phyloP scores from a whole-genome alignment of 1,140 invertebrate species.

The Anastrepha obliqua region DNA sequence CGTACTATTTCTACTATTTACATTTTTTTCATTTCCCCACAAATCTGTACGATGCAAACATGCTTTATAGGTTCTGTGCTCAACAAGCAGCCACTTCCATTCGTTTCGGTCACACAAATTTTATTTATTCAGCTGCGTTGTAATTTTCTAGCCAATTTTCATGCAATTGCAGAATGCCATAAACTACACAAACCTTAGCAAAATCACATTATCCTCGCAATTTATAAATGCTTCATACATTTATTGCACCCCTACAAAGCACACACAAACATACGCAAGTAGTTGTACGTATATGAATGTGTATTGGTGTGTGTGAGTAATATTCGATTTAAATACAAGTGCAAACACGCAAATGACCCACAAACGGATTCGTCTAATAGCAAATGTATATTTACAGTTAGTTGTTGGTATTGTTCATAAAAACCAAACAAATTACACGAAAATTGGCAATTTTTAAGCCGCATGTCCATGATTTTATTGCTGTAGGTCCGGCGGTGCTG shows the following conservation, averaged over 20 bases:
- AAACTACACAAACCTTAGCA: neutral
- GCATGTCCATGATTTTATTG: constrained; percentile 48
- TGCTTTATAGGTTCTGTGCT: neutral
- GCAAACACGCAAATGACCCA: constrained; percentile 36
- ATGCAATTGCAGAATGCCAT: neutral
- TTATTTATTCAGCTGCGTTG: constrained; percentile 17
- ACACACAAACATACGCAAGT: neutral
- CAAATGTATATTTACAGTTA: neutral
- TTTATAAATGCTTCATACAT: constrained; percentile 39
- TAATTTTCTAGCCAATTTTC: constrained; percentile 36
- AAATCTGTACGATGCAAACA: neutral
- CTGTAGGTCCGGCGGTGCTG: neutral
- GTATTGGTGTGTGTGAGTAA: neutral
- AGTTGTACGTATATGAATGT: neutral
- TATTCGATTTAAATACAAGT: constrained; percentile 36
- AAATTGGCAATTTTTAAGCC: constrained; percentile 50
- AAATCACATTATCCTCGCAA: neutral
- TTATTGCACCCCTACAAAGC: neutral
- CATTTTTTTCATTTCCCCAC: neutral
- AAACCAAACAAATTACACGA: constrained; percentile 18
- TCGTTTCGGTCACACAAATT: constrained; percentile 3
- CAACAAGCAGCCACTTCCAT: constrained; percentile 16
- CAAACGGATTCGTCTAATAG: constrained; percentile 29
- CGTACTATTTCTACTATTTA: neutral
- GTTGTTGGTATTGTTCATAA: constrained; percentile 38